Percentiles rank a stretch among this genome's conserved stretches.
These are phyloP conservation scores for Gavialis gangeticus DNA, from an alignment of 2,113 vertebrate genomes.

Conservation along the genomic window DNA sequence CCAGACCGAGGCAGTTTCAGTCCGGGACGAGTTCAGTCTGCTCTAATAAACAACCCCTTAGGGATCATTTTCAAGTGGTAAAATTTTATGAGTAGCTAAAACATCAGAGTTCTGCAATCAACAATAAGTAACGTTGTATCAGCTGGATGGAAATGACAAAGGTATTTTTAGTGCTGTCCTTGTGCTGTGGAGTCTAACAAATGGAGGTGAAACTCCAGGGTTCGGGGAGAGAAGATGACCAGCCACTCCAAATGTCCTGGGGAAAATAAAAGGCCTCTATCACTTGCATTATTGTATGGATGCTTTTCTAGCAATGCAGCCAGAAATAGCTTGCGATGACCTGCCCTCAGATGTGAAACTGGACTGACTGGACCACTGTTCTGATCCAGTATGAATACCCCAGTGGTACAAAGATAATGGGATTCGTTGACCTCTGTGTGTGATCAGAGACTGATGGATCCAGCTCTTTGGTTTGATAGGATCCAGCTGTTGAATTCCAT, in stretches of 20 bases:
- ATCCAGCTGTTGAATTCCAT: background rate
- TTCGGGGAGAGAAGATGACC: background rate
- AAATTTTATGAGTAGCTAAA: slow-evolving; percentile 45
- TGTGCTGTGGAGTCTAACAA: background rate
- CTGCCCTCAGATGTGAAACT: background rate
- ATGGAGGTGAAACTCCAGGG: background rate
- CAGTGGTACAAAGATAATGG: background rate
- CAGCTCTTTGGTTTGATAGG: background rate
- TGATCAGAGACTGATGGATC: background rate
- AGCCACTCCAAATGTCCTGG: rapidly evolving
- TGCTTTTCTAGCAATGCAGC: background rate
- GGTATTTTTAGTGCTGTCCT: background rate
- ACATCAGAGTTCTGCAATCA: background rate
- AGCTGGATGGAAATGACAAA: background rate
- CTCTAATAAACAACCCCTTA: slow-evolving; percentile 54
- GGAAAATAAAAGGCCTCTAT: background rate
- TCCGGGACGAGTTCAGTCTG: slow-evolving; percentile 47
- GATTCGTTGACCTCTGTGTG: background rate
- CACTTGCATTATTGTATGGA: background rate
- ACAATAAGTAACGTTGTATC: background rate
- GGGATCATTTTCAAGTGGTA: slow-evolving; percentile 52
- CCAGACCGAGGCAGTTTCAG: slow-evolving; percentile 33
- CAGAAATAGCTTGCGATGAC: background rate
- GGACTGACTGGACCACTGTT: background rate
- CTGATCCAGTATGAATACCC: background rate